Evolutionary conservation across 92 coral and sea anemone genomes (phyloP), one percentile per base, ranked within the genome.

Genomic region (Epizoanthus scotinus): DNA sequence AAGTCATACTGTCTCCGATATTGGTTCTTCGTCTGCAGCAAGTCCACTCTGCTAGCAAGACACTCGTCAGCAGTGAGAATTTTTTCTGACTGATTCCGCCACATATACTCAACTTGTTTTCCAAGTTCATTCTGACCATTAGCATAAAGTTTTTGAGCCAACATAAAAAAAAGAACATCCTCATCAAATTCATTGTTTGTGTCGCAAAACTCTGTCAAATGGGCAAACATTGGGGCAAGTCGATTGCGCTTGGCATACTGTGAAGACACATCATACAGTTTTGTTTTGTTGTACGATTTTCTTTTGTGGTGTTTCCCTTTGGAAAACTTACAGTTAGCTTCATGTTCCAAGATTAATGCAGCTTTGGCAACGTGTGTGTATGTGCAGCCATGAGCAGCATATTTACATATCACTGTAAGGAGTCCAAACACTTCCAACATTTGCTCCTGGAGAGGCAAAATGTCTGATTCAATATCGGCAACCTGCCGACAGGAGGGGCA

Each of bases 401-500:
- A 73, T 55, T 83, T 74, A 60, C 83, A 75, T 20, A 8, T 26
- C 27, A 74, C 18, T 49, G 71, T 47, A 8, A 84, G 77, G 26
- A 84, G 36, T 17, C 75, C 69, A 74, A 74, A 84, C 6, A 84
- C n/a, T 27, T 62, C 40, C 26, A 74, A 65, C 87, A 64, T 74
- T 18, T 74, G 77, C 59, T 84, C 58, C 13, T 28, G 59, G 34
- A 75, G 57, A 12, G 57, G 77, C 22, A 54, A 49, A 20, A 75
- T 63, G 36, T 75, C 78, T 10, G 9, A 42, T 8, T 44, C 86
- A 62, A 20, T 4, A 15, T 83, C 81, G 2, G 71, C 86, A 57
- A 58, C 18, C 28, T 82, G 71, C 18, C 72, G 86, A 28, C 81
- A 82, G 28, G 79, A 69, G 13, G 86, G 86, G 79, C 86, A 82